Evolutionary conservation across 2,797 vertebrate species (phyloP).

Genomic region (Falco berigora): DNA sequence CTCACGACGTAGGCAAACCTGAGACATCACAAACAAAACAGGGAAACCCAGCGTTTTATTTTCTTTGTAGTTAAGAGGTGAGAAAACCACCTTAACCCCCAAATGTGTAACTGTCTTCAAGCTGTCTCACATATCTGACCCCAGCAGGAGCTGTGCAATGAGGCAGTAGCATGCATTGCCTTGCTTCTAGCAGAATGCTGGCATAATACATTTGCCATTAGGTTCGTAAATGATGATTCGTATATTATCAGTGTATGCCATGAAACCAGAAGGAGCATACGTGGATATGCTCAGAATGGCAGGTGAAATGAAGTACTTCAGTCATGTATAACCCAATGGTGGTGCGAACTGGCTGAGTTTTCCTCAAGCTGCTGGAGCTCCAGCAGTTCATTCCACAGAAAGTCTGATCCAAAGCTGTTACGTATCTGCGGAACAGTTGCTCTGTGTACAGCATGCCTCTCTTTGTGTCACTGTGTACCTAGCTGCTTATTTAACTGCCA

Average conservation of each 20-base stretch:
- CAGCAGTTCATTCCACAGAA: background rate
- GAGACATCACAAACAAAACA: background rate
- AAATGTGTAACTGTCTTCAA: background rate
- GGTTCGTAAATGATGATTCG: background rate
- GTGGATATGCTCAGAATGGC: background rate
- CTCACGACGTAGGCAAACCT: background rate
- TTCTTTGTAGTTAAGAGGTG: background rate
- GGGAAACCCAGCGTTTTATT: background rate
- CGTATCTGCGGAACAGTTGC: accelerated
- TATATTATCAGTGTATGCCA: background rate
- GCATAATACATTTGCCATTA: background rate
- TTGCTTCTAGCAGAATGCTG: background rate
- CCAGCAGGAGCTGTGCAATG: background rate
- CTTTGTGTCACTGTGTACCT: background rate
- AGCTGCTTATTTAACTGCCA: background rate
- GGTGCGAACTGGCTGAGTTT: background rate
- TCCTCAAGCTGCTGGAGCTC: background rate
- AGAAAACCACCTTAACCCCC: background rate
- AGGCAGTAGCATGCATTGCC: background rate
- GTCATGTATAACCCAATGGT: background rate
- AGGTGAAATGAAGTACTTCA: background rate
- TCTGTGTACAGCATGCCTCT: background rate
- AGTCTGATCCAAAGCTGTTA: background rate
- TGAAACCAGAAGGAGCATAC: background rate
- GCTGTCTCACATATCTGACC: background rate